Evolutionary conservation across 2,113 vertebrate species (phyloP), one percentile per base, ranked within the genome.

Genomic region (Scomber colias): DNA sequence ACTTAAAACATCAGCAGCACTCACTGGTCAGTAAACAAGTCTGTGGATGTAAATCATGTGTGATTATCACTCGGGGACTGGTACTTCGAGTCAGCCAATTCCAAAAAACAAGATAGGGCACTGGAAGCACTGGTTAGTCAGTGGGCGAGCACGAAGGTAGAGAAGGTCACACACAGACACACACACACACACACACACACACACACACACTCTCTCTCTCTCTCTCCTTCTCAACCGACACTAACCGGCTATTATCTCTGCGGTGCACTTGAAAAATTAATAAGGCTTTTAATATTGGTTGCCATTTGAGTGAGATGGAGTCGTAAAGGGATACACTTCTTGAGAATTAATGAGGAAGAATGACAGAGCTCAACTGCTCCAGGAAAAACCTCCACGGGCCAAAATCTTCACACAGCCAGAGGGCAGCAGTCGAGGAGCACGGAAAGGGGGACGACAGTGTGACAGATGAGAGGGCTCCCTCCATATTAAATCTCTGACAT

Each of bases 241-340:
- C 54, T 16, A 56, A 49, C 71, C n/a, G 60, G 61, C 76, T 53
- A 60, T 73, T 19, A 77, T 83, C 69, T 80, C 84, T 60, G 72
- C 3, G 63, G 82, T 31, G 31, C 62, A 77, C 71, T 88, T 87
- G 84, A 90, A 89, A 92, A 86, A 89, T 92, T 68, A 93, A 92
- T 87, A 84, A 71, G 81, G 86, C 84, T 92, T 92, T 92, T 92
- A 92, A 92, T 91, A 85, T 78, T 66, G 85, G 82, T 76, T 83
- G 75, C 80, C 53, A 67, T 89, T 82, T 76, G 75, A 90, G 79
- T 60, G 80, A 86, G 84, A 85, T 78, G 75, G 62, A 81, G 72
- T 88, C 79, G 73, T 86, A 89, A 91, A 90, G 74, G 78, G 77
- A 88, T 69, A 40, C 76, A 59, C 57, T 59, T 88, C 77, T 78